Evolutionary conservation across 2,113 vertebrate genomes (phyloP).

Genomic region (Nesogale talazaci): DNA sequence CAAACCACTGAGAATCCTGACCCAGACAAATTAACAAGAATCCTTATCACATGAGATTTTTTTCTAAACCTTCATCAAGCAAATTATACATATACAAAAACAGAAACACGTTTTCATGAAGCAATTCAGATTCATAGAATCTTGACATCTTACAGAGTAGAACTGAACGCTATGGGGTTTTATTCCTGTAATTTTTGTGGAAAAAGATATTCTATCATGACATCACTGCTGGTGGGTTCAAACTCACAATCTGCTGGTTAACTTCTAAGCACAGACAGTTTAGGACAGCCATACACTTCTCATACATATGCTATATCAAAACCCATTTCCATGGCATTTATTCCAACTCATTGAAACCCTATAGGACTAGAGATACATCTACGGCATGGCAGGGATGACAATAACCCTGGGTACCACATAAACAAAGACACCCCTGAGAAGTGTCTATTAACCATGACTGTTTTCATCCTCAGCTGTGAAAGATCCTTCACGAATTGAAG

Average conservation of each 20-base stretch:
- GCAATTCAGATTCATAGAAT: background rate
- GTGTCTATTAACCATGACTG: background rate
- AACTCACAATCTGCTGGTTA: background rate
- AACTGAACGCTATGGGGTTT: background rate
- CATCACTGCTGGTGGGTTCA: background rate
- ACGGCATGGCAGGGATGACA: background rate
- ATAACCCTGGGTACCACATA: background rate
- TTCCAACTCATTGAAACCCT: background rate
- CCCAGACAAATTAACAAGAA: too few species aligned
- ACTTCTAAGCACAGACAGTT: background rate
- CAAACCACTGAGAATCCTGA: too few species aligned
- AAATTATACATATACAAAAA: background rate
- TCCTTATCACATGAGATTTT: background rate
- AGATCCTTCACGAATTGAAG: background rate
- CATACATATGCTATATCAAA: background rate
- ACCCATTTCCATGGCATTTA: background rate
- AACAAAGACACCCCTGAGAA: background rate
- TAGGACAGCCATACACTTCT: background rate
- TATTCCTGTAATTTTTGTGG: background rate
- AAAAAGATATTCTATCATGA: background rate
- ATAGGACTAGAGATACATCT: background rate
- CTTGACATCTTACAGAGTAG: too few species aligned
- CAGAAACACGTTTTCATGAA: background rate
- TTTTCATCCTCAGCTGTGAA: background rate
- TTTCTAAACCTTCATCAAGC: background rate